Conservation (phyloP, 1,140 invertebrate species). For the Meloidogyne floridensis region DNA sequence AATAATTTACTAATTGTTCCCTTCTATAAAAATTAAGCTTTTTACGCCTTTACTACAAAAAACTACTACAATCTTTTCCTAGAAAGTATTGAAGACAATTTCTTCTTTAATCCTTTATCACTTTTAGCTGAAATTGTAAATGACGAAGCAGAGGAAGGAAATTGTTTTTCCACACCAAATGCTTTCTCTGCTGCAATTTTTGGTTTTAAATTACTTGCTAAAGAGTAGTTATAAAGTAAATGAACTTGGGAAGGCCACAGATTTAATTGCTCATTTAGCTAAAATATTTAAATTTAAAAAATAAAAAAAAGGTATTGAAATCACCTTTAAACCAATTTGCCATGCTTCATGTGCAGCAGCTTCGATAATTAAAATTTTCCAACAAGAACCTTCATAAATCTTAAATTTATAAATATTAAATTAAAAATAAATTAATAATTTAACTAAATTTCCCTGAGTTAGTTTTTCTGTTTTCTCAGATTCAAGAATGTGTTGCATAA, state of each 20-base stretch:
- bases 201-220: background rate
- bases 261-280: constrained; percentile 16
- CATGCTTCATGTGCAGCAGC: constrained; percentile 23
- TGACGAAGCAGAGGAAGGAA: background rate
- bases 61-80: background rate
- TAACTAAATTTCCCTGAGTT: background rate
- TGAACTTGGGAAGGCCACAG: background rate
- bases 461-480: background rate
- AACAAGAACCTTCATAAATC: constrained; percentile 6
- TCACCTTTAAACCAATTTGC: constrained; percentile 27
- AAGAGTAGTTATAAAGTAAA: constrained; percentile 16
- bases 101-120: background rate
- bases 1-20: too few species aligned
- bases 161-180: background rate
- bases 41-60: too few species aligned
- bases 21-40: too few species aligned
- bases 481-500: background rate
- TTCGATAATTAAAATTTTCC: constrained; percentile 27
- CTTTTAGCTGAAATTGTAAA: background rate
- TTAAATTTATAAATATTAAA: background rate
- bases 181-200: constrained; percentile 12
- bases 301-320: background rate
- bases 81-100: background rate
- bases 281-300: background rate
- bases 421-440: background rate